Evolutionary conservation across 2,113 vertebrate species (phyloP).

Genomic region (Otocyon megalotis): DNA sequence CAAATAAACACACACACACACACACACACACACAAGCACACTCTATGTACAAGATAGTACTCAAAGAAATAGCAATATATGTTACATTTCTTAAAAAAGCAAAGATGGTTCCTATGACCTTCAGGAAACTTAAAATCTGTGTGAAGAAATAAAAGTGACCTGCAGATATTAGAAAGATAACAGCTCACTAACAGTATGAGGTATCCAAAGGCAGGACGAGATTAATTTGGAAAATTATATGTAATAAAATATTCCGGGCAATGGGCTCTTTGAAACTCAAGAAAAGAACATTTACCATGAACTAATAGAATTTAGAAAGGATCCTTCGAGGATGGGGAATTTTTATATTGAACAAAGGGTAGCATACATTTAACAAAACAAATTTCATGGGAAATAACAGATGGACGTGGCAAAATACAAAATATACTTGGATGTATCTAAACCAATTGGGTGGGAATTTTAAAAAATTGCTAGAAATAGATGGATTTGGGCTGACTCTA

Average conservation of each 20-base stretch:
- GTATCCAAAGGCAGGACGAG: constrained; percentile 23
- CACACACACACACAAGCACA: neutral
- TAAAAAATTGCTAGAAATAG: neutral
- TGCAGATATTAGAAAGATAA: constrained; percentile 43
- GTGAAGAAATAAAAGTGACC: constrained; percentile 11
- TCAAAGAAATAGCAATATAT: neutral
- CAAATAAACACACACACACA: neutral
- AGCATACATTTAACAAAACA: constrained; percentile 2
- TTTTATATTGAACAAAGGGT: constrained; percentile 36
- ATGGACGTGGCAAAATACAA: neutral
- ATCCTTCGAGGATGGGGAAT: neutral
- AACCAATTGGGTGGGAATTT: neutral
- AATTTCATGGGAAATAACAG: neutral
- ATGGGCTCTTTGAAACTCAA: constrained; percentile 52
- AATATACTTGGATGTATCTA: neutral
- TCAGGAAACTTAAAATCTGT: constrained; percentile 46
- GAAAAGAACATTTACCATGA: constrained; percentile 22
- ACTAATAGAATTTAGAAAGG: constrained; percentile 28
- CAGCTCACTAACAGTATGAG: neutral
- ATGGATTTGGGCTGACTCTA: neutral
- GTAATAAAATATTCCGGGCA: constrained; percentile 59
- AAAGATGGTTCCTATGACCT: neutral
- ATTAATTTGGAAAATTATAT: constrained; percentile 68
- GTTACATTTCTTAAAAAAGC: neutral
- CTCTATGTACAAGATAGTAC: neutral